Evolutionary conservation across 1,140 invertebrate genomes (phyloP).

Genomic region (Drosophila mojavensis): DNA sequence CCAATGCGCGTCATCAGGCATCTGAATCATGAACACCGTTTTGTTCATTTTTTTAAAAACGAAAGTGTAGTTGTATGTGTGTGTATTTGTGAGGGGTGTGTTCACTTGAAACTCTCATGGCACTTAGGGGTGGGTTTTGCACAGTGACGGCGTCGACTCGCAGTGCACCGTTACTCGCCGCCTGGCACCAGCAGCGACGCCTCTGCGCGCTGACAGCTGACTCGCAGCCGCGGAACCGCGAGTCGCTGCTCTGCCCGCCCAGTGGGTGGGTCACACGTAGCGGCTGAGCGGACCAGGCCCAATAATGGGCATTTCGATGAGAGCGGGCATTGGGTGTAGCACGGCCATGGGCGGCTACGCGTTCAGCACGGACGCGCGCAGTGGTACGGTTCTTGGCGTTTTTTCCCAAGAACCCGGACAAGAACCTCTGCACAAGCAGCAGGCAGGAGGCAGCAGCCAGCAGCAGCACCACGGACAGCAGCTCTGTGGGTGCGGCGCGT

Average conservation of each 20-base stretch:
- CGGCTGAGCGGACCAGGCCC: constrained; percentile 34
- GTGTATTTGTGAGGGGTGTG: constrained; percentile 63
- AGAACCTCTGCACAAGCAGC: constrained; percentile 53
- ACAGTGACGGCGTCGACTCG: constrained; percentile 11
- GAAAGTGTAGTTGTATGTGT: constrained; percentile 48
- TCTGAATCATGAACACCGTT: constrained; percentile 11
- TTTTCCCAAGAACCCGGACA: constrained; percentile 65
- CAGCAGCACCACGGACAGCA: constrained; percentile 21
- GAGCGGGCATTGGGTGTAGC: constrained; percentile 65
- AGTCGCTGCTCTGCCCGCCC: constrained; percentile 42
- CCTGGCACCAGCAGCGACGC: constrained; percentile 35
- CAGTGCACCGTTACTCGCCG: neutral
- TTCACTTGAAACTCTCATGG: constrained; percentile 46
- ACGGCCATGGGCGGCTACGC: constrained; percentile 31
- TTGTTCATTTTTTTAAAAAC: constrained; percentile 38
- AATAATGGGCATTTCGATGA: constrained; percentile 59
- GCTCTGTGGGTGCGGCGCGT: constrained; percentile 16
- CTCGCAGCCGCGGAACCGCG: constrained; percentile 31
- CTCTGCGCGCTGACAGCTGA: constrained; percentile 55
- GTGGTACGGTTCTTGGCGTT: constrained; percentile 59
- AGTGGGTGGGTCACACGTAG: constrained; percentile 46
- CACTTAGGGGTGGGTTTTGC: constrained; percentile 65
- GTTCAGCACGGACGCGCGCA: constrained; percentile 33
- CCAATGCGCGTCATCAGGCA: constrained; percentile 43
- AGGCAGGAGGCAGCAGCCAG: constrained; percentile 26